Conservation (phyloP, 2,113 vertebrate species). For the Otis tarda region DNA sequence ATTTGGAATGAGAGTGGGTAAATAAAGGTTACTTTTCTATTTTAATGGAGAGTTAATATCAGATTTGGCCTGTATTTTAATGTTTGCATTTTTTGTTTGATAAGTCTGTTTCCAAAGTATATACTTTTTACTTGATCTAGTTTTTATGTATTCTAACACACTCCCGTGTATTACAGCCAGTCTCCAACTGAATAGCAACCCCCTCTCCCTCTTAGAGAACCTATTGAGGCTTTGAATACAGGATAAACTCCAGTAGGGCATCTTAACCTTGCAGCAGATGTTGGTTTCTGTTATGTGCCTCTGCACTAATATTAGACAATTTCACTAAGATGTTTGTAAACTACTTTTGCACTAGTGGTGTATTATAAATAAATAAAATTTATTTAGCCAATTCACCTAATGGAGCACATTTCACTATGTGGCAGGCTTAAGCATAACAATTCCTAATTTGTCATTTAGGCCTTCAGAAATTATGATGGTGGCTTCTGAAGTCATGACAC, state of each 20-base stretch:
- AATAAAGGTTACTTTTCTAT: neutral
- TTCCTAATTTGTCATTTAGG: neutral
- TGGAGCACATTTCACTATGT: neutral
- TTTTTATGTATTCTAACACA: neutral
- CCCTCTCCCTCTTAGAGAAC: neutral
- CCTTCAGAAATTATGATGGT: neutral
- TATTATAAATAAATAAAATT: neutral
- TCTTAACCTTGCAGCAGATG: neutral
- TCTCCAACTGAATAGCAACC: neutral
- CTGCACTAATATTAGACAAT: neutral
- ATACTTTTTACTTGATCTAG: neutral
- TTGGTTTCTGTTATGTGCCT: neutral
- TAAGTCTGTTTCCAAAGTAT: neutral
- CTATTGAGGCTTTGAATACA: neutral
- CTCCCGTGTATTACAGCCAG: neutral
- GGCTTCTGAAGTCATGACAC: neutral
- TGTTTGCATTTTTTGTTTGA: rapidly evolving
- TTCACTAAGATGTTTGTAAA: neutral
- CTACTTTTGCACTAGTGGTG: neutral
- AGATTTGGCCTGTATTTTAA: neutral
- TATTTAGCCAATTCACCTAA: neutral
- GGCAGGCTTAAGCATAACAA: neutral
- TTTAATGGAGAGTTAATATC: neutral
- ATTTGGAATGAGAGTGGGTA: neutral
- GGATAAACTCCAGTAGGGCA: neutral